These are phyloP conservation scores for Tanytarsus gracilentus DNA, from an alignment of 2,888 invertebrate species.

Conservation along the genomic window DNA sequence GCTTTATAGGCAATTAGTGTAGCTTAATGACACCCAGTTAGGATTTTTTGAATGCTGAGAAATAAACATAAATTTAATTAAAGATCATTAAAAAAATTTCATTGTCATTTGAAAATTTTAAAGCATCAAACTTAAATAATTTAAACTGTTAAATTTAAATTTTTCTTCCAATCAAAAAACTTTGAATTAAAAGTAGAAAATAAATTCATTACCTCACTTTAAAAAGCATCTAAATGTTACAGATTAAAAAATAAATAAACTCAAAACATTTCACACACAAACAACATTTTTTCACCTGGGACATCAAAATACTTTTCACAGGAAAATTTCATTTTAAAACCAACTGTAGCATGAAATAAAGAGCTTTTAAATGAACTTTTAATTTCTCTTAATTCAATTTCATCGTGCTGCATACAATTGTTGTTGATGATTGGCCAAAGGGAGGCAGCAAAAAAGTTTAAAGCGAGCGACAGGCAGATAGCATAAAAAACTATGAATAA, in stretches of 20 bases:
- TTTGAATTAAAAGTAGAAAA: too few species aligned
- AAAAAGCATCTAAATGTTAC: neutral
- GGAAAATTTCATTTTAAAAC: conserved; percentile 9
- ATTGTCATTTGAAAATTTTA: too few species aligned
- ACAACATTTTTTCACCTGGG: neutral
- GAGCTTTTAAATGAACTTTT: conserved; percentile 14
- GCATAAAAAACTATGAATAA: neutral
- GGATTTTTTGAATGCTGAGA: too few species aligned
- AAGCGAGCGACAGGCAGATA: neutral
- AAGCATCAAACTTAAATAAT: too few species aligned
- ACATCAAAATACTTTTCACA: neutral
- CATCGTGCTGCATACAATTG: conserved; percentile 5
- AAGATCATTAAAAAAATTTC: too few species aligned
- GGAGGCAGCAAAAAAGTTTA: neutral
- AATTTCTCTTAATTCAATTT: conserved; percentile 13
- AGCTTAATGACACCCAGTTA: too few species aligned
- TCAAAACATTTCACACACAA: neutral
- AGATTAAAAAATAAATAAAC: neutral
- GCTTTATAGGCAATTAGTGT: neutral
- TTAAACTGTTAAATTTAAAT: too few species aligned
- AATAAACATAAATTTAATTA: too few species aligned
- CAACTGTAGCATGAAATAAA: conserved; percentile 10
- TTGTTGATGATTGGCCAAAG: conserved; percentile 7
- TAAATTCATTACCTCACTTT: too few species aligned
- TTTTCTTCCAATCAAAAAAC: too few species aligned